Evolutionary conservation across 2,888 invertebrate genomes (phyloP), one percentile per base, ranked within the genome.

Genomic region (Rhogogaster chlorosoma): DNA sequence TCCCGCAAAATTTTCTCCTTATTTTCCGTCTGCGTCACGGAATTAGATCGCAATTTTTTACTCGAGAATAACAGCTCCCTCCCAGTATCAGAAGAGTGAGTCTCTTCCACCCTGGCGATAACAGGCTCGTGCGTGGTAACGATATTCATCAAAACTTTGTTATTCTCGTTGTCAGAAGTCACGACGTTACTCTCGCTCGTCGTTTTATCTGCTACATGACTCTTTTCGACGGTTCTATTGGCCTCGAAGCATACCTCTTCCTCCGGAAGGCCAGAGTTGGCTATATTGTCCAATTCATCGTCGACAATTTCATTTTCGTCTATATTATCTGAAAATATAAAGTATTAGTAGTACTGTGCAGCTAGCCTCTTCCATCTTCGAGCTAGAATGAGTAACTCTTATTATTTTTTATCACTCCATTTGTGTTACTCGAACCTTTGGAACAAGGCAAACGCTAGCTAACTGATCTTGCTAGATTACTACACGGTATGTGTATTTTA

Each of bases 121-220:
- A 86, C 86, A 10, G 90, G 88, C 83, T 89, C 88, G 70, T 90
- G 90, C 5, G 88, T 89, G 18, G 87, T 89, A 10, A 90, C 88
- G 42, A 89, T 87, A 85, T 90, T 91, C 18, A 89, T 80, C 0
- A 90, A 84, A 9, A 90, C 89, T 73, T 88, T 88, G 85, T 90
- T 90, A 64, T 90, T 89, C 15, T 89, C 90, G 2, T 88, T 83
- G 45, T 89, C 88, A 6, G 86, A 87, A 15, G 88, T 88, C 0
- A 89, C 84, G 7, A 88, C 85, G 75, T 88, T 86, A 32, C 71
- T 85, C 61, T 86, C 80, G 12, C 85, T 83, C 18, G 42, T 78
- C 10, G 29, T 32, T 29, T 38, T 18, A 12, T 67, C 84, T 45
- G 3, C 2, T 22, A 80, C 5, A 38, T 38, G 38, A 80, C 0